Conservation (phyloP, 2,113 vertebrate species). For the Caloenas nicobarica region DNA sequence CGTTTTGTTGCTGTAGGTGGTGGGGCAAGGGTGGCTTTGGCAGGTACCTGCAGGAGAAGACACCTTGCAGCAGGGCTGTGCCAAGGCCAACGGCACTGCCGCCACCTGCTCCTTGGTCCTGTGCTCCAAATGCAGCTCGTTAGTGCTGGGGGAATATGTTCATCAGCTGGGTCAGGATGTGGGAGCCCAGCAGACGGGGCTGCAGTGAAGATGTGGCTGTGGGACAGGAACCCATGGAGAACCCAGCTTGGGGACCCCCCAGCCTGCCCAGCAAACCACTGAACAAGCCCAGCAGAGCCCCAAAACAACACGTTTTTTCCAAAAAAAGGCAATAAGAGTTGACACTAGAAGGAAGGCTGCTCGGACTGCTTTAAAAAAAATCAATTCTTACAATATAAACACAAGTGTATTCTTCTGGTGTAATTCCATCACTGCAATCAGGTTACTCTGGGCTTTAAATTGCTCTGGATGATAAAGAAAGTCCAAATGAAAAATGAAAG, state of each 20-base stretch:
- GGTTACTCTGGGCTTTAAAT: neutral
- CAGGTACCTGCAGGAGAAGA: neutral
- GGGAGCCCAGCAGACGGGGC: neutral
- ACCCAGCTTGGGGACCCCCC: neutral
- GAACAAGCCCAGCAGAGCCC: neutral
- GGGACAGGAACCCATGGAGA: fast-evolving
- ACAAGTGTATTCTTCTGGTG: neutral
- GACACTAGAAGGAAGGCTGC: neutral
- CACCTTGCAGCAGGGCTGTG: neutral
- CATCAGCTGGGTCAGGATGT: fast-evolving
- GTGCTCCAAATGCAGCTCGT: neutral
- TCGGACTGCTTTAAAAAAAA: neutral
- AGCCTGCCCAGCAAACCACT: neutral
- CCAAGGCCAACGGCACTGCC: neutral
- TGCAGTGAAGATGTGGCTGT: neutral
- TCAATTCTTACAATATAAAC: neutral
- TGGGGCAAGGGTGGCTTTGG: neutral
- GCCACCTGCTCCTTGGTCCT: fast-evolving
- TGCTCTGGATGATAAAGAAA: neutral
- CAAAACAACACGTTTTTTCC: neutral
- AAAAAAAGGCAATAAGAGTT: neutral
- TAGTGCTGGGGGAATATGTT: neutral
- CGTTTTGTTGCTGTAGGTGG: neutral
- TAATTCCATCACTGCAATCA: neutral
- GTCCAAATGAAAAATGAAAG: neutral